Percentiles rank a stretch among this genome's conserved stretches.
Evolutionary conservation across 2,797 vertebrate genomes (phyloP).

Genomic region (Anas georgica): DNA sequence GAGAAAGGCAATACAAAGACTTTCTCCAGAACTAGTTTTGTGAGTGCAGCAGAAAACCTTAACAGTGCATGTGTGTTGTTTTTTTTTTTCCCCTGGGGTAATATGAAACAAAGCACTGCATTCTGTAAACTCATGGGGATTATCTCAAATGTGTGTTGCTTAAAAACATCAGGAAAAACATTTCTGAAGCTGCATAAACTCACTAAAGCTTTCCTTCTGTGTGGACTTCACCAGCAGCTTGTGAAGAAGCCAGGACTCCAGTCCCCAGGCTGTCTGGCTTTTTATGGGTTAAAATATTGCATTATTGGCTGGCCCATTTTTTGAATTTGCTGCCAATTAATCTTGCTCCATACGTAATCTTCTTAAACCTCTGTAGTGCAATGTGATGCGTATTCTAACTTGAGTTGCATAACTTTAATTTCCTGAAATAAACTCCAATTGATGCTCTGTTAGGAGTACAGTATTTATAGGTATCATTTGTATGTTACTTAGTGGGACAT

Average conservation of each 20-base stretch:
- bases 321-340: slow-evolving; percentile 9
- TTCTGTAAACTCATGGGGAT: not conserved
- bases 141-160: not conserved
- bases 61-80: not conserved
- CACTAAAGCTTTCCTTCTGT: not conserved
- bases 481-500: slow-evolving; percentile 10
- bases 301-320: not conserved
- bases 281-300: not conserved
- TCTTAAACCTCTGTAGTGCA: not conserved
- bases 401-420: not conserved
- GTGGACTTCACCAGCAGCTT: not conserved
- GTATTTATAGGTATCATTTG: not conserved
- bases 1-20: not conserved
- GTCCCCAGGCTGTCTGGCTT: not conserved
- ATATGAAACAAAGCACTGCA: not conserved
- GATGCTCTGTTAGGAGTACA: not conserved
- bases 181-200: not conserved
- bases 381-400: not conserved
- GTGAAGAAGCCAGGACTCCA: not conserved
- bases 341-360: not conserved
- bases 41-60: not conserved
- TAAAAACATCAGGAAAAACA: not conserved
- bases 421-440: not conserved
- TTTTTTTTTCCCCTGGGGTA: not conserved
- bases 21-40: not conserved